These are phyloP conservation scores for Drosophila sucinea DNA, from an alignment of 1,140 invertebrate species.

Conservation along the genomic window DNA sequence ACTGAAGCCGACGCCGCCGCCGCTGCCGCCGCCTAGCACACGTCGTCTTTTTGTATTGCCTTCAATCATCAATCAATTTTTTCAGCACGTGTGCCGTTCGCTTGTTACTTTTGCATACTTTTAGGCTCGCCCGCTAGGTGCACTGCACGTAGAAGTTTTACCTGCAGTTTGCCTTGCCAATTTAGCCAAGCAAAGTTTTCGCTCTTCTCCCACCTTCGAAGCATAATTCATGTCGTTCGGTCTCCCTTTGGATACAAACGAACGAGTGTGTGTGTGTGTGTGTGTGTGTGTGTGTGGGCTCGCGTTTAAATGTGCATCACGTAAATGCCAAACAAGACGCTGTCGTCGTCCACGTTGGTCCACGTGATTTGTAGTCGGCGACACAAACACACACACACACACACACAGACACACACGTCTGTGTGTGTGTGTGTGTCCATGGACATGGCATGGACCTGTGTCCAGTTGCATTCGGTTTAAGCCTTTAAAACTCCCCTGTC, in stretches of 20 bases:
- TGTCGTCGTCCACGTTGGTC: constrained; percentile 40
- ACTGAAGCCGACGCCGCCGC: too few relatives aligned
- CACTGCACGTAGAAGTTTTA: constrained; percentile 55
- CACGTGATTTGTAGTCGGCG: constrained; percentile 57
- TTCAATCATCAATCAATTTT: constrained; percentile 74
- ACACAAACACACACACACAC: constrained; percentile 19
- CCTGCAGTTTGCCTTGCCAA: constrained; percentile 65
- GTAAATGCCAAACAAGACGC: constrained; percentile 74
- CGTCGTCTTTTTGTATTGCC: constrained; percentile 58
- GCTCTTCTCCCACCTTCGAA: constrained; percentile 19
- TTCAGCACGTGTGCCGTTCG: constrained; percentile 63
- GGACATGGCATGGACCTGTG: constrained; percentile 8
- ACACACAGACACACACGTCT: constrained; percentile 10
- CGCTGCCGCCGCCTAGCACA: constrained; percentile 21
- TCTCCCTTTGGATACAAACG: too few relatives aligned
- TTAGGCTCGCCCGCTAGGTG: constrained; percentile 42
- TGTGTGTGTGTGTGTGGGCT: constrained; percentile 29
- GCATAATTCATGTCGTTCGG: constrained; percentile 64
- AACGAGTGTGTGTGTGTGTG: too few relatives aligned
- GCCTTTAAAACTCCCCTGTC: constrained; percentile 13
- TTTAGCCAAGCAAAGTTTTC: constrained; percentile 62
- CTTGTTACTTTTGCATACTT: constrained; percentile 58
- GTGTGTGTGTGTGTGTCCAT: constrained; percentile 19
- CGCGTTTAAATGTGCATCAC: constrained; percentile 76
- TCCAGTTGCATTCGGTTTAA: constrained; percentile 15